Evolutionary conservation across 2,888 invertebrate genomes (phyloP).

Genomic region (Myopa tessellatipennis): DNA sequence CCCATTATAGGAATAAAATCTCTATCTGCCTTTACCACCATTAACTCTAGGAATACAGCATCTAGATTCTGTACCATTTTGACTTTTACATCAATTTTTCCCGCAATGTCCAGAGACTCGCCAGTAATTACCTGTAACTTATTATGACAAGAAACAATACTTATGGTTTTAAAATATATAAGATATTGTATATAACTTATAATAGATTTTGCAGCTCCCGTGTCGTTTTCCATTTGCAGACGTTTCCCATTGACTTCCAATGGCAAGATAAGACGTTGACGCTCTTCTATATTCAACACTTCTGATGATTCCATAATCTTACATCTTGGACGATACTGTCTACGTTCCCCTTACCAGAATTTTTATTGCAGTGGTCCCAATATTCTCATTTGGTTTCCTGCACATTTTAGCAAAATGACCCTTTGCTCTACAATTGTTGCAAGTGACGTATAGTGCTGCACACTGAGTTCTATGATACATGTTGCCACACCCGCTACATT

Average conservation of each 20-base stretch:
- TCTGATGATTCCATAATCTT: neutral
- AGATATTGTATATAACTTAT: too few species aligned
- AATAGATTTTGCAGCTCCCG: too few species aligned
- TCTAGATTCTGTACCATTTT: too few species aligned
- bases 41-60: neutral
- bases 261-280: neutral
- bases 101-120: neutral
- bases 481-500: neutral
- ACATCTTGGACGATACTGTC: neutral
- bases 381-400: neutral
- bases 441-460: neutral
- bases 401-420: neutral
- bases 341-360: neutral
- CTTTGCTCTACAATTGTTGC: neutral
- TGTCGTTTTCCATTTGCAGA: too few species aligned
- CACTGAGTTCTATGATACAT: neutral
- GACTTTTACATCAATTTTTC: neutral
- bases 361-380: neutral
- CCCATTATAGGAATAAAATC: conserved; percentile 1
- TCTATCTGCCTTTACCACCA: neutral
- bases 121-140: neutral
- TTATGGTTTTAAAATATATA: too few species aligned
- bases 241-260: neutral
- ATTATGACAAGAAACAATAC: neutral
- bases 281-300: neutral